These are phyloP conservation scores for Mechanitis messenoides DNA, from an alignment of 2,888 invertebrate genomes.

Conservation along the genomic window DNA sequence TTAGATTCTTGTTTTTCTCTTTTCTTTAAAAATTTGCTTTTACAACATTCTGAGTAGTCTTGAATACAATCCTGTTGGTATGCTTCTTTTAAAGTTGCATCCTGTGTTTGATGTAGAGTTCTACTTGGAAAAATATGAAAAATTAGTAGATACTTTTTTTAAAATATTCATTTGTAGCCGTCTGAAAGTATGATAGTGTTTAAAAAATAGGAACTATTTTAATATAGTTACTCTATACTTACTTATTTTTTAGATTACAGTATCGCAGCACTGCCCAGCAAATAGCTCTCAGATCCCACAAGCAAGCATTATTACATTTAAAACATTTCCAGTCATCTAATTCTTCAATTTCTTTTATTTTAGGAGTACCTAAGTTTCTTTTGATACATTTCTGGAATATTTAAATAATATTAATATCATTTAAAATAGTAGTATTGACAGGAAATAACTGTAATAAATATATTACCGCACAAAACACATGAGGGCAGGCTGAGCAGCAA, in stretches of 20 bases:
- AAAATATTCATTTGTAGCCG: neutral
- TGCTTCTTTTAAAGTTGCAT: slow-evolving; percentile 53
- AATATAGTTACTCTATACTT: slow-evolving; percentile 25
- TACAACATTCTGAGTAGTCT: slow-evolving; percentile 64
- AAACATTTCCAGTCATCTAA: slow-evolving; percentile 90
- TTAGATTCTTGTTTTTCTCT: slow-evolving; percentile 42
- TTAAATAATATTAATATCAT: slow-evolving; percentile 10
- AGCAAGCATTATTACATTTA: slow-evolving; percentile 80
- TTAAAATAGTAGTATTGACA: slow-evolving; percentile 24
- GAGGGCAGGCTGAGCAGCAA: slow-evolving; percentile 85
- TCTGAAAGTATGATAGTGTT: slow-evolving; percentile 1
- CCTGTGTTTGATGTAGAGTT: slow-evolving; percentile 59
- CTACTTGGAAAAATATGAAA: slow-evolving; percentile 42
- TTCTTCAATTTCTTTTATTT: slow-evolving; percentile 83
- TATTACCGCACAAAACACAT: slow-evolving; percentile 82
- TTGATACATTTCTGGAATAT: slow-evolving; percentile 82
- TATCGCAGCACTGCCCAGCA: slow-evolving; percentile 84
- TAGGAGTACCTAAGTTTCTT: slow-evolving; percentile 80
- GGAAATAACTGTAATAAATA: slow-evolving; percentile 1
- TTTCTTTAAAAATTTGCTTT: slow-evolving; percentile 41
- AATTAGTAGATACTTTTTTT: neutral
- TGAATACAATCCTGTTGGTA: slow-evolving; percentile 53
- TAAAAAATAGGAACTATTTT: slow-evolving; percentile 7
- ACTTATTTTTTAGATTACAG: slow-evolving; percentile 78
- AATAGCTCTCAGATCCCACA: slow-evolving; percentile 80